phyloP scores from a whole-genome alignment of 2,888 invertebrate species.

The Sarcophaga carnaria region DNA sequence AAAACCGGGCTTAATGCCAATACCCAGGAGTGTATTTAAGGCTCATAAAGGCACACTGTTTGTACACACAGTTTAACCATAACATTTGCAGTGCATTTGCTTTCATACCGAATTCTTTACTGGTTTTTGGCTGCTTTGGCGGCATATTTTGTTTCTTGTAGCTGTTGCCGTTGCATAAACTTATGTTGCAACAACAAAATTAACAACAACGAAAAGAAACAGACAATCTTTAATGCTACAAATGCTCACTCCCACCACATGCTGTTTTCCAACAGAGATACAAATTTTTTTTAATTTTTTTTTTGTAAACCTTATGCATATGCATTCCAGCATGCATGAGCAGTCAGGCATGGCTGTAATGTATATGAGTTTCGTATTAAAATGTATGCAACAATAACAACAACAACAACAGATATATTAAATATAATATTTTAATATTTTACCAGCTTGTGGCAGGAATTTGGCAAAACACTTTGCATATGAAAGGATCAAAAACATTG shows the following conservation, averaged over 20 bases:
- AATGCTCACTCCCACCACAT: not conserved
- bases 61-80: too few species aligned
- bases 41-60: conserved; percentile 23
- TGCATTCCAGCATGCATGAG: conserved; percentile 49
- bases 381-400: not conserved
- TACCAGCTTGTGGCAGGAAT: not conserved
- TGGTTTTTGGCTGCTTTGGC: not conserved
- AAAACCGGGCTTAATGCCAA: not conserved
- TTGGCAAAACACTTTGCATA: too few species aligned
- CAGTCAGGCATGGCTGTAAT: conserved; percentile 46
- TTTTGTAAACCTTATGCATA: conserved; percentile 42
- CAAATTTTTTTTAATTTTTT: not conserved
- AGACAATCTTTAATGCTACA: not conserved
- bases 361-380: conserved; percentile 28
- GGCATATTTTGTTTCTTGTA: too few species aligned
- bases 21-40: conserved; percentile 23
- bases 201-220: not conserved
- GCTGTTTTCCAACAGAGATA: not conserved
- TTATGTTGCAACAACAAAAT: not conserved
- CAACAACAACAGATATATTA: not conserved
- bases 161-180: not conserved
- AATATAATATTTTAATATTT: not conserved
- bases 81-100: not conserved
- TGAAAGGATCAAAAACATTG: not conserved
- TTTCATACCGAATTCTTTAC: not conserved